These are phyloP conservation scores for Plutomurus gul DNA, from an alignment of 1,140 invertebrate genomes.

Conservation along the genomic window DNA sequence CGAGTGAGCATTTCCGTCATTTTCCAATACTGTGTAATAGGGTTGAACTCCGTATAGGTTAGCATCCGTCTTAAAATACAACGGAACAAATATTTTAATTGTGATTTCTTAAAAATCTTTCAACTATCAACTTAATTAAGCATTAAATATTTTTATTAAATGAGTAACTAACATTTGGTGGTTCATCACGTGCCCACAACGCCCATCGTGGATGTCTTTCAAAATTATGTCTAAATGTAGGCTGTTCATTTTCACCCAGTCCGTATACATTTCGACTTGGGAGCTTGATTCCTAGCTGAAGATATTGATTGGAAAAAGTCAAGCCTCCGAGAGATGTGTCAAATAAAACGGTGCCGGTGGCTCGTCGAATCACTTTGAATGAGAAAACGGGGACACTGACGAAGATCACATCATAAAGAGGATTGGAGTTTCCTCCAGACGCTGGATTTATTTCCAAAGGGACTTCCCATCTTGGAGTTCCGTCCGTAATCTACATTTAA, in stretches of 20 bases:
- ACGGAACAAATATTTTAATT: not conserved
- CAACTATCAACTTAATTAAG: not conserved
- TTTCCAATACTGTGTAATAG: constrained; percentile 51
- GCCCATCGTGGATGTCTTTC: constrained; percentile 10
- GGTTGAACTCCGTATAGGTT: constrained; percentile 52
- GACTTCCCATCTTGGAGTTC: constrained; percentile 46
- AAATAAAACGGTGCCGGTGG: constrained; percentile 42
- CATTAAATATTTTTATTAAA: not conserved
- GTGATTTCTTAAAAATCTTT: not conserved
- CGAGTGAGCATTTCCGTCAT: constrained; percentile 52
- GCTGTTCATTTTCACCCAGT: constrained; percentile 61
- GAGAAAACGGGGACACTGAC: constrained; percentile 43
- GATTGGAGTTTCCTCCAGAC: constrained; percentile 11
- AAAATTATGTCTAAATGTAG: constrained; percentile 43
- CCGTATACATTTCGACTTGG: constrained; percentile 63
- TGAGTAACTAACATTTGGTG: constrained; percentile 19
- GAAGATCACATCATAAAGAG: constrained; percentile 40
- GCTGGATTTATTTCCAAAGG: constrained; percentile 42
- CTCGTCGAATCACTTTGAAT: constrained; percentile 43
- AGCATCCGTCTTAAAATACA: not conserved
- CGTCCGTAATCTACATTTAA: constrained; percentile 38
- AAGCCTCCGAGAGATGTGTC: constrained; percentile 66
- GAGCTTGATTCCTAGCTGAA: constrained; percentile 75
- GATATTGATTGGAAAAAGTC: constrained; percentile 76
- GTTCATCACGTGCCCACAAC: constrained; percentile 43